These are phyloP conservation scores for Bombus waltoni DNA, from an alignment of 1,140 invertebrate genomes.

Conservation along the genomic window DNA sequence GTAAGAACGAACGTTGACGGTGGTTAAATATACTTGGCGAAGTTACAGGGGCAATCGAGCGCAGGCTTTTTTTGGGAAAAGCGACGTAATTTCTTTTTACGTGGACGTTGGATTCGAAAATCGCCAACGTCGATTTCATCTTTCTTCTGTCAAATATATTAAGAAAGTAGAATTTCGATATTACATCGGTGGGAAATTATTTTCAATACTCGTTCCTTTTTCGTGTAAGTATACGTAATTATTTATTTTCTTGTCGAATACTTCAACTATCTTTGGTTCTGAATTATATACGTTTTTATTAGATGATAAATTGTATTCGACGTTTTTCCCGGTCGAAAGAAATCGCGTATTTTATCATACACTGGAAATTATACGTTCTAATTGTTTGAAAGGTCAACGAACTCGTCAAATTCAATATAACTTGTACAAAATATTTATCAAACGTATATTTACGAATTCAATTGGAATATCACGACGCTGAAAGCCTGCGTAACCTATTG, in stretches of 20 bases:
- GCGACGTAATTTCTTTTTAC: not conserved
- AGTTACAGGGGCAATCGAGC: not conserved
- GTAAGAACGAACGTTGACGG: not conserved
- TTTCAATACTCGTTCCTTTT: not conserved
- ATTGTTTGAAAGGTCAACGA: not conserved
- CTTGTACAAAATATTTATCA: not conserved
- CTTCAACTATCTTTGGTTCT: not conserved
- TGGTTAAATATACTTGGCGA: not conserved
- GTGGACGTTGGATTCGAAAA: not conserved
- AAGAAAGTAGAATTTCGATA: too few relatives aligned
- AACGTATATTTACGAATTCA: not conserved
- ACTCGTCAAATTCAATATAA: not conserved
- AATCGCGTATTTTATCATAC: not conserved
- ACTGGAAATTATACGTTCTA: not conserved
- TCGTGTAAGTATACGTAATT: too few relatives aligned
- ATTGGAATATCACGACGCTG: not conserved
- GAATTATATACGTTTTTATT: not conserved
- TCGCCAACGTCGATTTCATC: too few relatives aligned
- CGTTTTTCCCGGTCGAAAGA: not conserved
- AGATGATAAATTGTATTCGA: not conserved
- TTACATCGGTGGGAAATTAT: not conserved
- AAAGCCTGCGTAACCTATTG: not conserved
- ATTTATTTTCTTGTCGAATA: not conserved
- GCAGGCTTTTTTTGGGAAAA: too few relatives aligned
- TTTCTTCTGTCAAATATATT: too few relatives aligned